Evolutionary conservation across 2,888 invertebrate species (phyloP).

Genomic region (Tethea ocularis): DNA sequence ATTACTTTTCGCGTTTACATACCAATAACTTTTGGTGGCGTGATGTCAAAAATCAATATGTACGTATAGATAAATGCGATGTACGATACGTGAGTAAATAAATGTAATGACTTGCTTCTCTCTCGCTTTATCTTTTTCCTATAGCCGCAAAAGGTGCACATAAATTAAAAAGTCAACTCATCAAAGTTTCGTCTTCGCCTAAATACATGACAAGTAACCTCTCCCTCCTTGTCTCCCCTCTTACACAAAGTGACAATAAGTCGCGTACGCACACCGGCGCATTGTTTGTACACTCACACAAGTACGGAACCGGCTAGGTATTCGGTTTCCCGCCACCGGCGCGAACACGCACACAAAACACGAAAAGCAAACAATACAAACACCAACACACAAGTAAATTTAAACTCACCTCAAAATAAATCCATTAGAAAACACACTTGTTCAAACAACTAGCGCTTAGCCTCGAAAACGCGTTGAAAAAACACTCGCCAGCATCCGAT

Average conservation of each 20-base stretch:
- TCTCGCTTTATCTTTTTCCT: conserved; percentile 39
- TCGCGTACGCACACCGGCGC: conserved; percentile 65
- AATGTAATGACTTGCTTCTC: conserved; percentile 37
- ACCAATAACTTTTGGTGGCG: conserved; percentile 61
- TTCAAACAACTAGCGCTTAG: conserved; percentile 84
- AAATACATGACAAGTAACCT: conserved; percentile 82
- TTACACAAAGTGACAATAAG: conserved; percentile 81
- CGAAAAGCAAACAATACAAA: conserved; percentile 81
- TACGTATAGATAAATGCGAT: conserved; percentile 50
- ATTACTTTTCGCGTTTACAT: conserved; percentile 48
- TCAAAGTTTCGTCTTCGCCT: conserved; percentile 79
- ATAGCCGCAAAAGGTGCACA: conserved; percentile 59
- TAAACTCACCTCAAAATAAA: conserved; percentile 84
- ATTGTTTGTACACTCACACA: conserved; percentile 78
- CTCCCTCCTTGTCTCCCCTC: conserved; percentile 78
- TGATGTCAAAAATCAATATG: conserved; percentile 72
- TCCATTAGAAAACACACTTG: conserved; percentile 85
- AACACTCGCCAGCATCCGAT: conserved; percentile 77
- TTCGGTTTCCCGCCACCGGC: conserved; percentile 83
- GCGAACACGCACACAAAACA: conserved; percentile 81
- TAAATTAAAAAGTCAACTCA: conserved; percentile 80
- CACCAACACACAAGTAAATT: conserved; percentile 83
- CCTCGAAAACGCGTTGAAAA: conserved; percentile 84
- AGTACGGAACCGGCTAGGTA: conserved; percentile 71
- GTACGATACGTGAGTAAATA: conserved; percentile 60